A percentile compares a stretch with the other conserved stretches of the same genome.
Conservation (phyloP, 2,888 invertebrate species). For the Eupithecia insigniata region DNA sequence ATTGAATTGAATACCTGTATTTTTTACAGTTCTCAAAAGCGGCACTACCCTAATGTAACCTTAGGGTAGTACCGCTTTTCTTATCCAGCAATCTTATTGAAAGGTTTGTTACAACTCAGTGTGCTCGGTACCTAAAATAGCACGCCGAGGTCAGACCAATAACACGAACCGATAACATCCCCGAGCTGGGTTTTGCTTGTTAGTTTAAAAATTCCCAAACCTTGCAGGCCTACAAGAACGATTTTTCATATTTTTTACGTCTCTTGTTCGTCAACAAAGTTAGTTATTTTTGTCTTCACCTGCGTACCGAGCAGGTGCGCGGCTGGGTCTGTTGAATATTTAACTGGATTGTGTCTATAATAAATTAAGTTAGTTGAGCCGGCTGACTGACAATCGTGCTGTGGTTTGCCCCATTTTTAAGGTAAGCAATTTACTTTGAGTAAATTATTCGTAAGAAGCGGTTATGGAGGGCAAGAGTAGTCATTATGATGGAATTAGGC, state of each 20-base stretch:
- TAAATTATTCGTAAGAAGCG: conserved; percentile 41
- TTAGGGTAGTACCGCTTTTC: no score
- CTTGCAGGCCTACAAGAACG: conserved; percentile 20
- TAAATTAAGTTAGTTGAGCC: conserved; percentile 48
- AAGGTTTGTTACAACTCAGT: conserved; percentile 41
- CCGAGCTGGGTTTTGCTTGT: conserved; percentile 51
- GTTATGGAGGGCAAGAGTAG: conserved; percentile 30
- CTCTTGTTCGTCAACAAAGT: conserved; percentile 35
- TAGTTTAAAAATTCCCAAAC: conserved; percentile 51
- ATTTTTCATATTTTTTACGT: conserved; percentile 41
- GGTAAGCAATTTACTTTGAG: conserved; percentile 41
- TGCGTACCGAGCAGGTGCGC: conserved; percentile 45
- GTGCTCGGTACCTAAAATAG: conserved; percentile 46
- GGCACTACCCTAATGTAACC: not conserved
- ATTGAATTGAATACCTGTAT: not conserved
- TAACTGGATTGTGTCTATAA: conserved; percentile 45
- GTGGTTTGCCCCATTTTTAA: conserved; percentile 43
- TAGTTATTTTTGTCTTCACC: conserved; percentile 39
- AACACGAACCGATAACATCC: conserved; percentile 60
- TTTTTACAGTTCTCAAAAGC: not conserved
- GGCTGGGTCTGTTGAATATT: conserved; percentile 46
- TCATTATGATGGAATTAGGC: conserved; percentile 37
- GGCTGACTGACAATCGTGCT: conserved; percentile 48
- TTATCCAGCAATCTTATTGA: no score
- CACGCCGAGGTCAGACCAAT: conserved; percentile 63